Base-by-base conservation (phyloP, 2,797 vertebrate species). In the Sebastes goodei region DNA sequence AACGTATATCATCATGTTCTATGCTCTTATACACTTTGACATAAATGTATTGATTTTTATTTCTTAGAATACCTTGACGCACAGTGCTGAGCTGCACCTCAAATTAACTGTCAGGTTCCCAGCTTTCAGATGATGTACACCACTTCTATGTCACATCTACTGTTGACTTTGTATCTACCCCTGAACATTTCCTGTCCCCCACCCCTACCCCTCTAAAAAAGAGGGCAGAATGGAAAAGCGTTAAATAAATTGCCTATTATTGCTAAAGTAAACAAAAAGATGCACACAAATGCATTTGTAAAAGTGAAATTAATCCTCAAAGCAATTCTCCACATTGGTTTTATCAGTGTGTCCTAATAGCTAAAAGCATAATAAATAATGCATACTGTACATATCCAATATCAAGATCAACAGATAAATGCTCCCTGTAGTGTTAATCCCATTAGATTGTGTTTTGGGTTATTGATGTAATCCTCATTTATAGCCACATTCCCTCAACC, bases 151-250 rank as follows among this genome's bases (percentile, higher is more conserved):
- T 52, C 0, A 52, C 46, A 52, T 52, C 46, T n/a, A 52, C 46
- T 52, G 46, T 9, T 52, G 46, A 52, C 17, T 52, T 52, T n/a
- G 0, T 52, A 52, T 52, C 46, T 52, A n/a, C 17, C 46, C 46
- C 1, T 52, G 46, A 52, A 52, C 0, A n/a, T 52, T 17, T 1
- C 17, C 46, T 52, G 17, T n/a, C 46, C 4, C 17, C 46, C 46
- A n/a, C 3, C 17, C 17, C 17, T 52, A 52, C 1, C 0, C 46
- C 17, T 52, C 46, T 52, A 52, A 20, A 52, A 8, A 52, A 52
- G 4, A 52, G 46, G 46, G 46, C 4, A 0, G 46, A 52, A 0
- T 52, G 46, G 46, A n/a, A 52, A 52, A 0, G 46, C 0, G 7
- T 49, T 49, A 49, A 49, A 49, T 49, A 59, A 32, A 63, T 15